Evolutionary conservation across 2,113 vertebrate species (phyloP).

Genomic region (Oenanthe oenanthe): DNA sequence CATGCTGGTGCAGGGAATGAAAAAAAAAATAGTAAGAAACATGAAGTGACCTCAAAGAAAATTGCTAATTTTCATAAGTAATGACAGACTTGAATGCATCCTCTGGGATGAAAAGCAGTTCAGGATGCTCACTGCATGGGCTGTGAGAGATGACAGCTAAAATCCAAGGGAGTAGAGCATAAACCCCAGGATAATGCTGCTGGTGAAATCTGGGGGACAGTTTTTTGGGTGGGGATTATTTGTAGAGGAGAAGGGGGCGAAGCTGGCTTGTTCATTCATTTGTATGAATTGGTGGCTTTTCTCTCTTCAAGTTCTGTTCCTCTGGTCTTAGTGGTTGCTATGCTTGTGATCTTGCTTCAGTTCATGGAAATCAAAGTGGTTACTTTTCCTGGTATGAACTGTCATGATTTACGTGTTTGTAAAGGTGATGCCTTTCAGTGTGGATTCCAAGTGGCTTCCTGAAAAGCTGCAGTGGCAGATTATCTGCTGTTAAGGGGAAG

Average conservation of each 20-base stretch:
- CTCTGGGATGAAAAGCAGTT: not conserved
- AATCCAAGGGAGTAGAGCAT: not conserved
- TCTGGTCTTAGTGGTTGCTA: not conserved
- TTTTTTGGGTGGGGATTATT: too few relatives aligned
- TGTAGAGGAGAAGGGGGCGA: rapidly evolving
- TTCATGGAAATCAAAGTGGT: not conserved
- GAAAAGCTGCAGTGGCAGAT: not conserved
- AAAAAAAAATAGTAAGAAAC: not conserved
- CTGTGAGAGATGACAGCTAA: not conserved
- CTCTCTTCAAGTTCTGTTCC: not conserved
- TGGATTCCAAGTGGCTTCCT: not conserved
- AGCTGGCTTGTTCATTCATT: not conserved
- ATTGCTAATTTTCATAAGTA: not conserved
- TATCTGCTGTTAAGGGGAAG: not conserved
- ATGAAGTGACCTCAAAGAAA: not conserved
- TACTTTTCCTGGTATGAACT: not conserved
- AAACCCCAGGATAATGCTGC: not conserved
- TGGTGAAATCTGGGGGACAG: not conserved
- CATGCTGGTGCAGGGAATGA: not conserved
- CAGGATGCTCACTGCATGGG: not conserved
- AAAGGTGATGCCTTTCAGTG: not conserved
- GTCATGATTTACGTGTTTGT: not conserved
- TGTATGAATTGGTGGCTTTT: not conserved
- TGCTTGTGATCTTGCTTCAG: not conserved
- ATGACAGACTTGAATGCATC: not conserved